Conservation (phyloP, 2,113 vertebrate species). For the Podarcis cretensis region DNA sequence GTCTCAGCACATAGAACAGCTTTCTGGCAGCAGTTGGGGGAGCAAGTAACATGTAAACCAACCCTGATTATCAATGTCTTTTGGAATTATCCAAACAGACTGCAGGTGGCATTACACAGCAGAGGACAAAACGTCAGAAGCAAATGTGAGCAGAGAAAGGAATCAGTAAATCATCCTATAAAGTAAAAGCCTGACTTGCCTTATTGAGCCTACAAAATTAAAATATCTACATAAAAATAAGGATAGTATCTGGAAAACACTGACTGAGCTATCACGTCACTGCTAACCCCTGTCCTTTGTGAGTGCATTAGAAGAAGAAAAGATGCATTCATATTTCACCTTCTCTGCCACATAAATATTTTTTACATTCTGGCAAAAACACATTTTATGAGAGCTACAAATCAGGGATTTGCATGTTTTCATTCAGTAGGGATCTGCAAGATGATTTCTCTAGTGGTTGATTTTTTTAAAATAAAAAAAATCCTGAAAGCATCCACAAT, state of each 20-base stretch:
- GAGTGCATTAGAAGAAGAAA: not conserved
- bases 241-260: constrained; percentile 1
- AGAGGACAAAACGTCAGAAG: constrained; percentile 6
- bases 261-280: not conserved
- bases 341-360: constrained; percentile 29
- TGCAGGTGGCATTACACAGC: rapidly evolving
- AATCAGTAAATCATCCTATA: constrained; percentile 8
- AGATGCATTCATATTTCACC: constrained; percentile 5
- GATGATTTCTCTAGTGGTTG: constrained; percentile 48
- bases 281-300: not conserved
- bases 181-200: not conserved
- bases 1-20: not conserved
- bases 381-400: constrained; percentile 65
- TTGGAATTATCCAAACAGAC: rapidly evolving
- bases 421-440: constrained; percentile 41
- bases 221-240: constrained; percentile 39
- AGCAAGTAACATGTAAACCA: not conserved
- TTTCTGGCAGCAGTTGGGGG: not conserved
- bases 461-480: constrained; percentile 26
- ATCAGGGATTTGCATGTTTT: constrained; percentile 48
- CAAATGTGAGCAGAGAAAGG: constrained; percentile 20
- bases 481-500: not conserved
- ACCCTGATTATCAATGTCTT: not conserved
- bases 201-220: constrained; percentile 37
- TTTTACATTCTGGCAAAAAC: constrained; percentile 36